A percentile compares a stretch with the other conserved stretches of the same genome.
Conservation (phyloP, 2,797 vertebrate species). For the Cirrhinus mrigala region DNA sequence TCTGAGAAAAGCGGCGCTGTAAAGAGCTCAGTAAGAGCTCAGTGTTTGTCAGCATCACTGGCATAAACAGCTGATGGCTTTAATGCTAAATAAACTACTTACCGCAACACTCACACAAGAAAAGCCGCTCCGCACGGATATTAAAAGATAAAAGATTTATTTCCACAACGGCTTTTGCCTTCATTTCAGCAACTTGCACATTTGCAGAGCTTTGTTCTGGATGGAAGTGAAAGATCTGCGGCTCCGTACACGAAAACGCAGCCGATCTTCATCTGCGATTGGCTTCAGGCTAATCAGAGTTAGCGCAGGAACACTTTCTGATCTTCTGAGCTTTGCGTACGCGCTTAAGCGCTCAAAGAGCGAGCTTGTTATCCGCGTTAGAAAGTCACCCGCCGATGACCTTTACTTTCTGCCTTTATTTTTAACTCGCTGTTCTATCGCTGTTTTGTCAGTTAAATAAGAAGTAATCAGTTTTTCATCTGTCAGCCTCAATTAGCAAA, state of each 20-base stretch:
- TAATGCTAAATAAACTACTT: neutral
- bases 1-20: neutral
- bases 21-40: neutral
- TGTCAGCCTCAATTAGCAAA: neutral
- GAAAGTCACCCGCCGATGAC: slow-evolving; percentile 11
- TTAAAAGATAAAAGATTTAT: slow-evolving; percentile 5
- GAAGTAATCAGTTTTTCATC: too few relatives aligned
- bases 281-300: slow-evolving; percentile 67
- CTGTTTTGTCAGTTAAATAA: neutral
- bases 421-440: neutral
- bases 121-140: neutral
- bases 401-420: neutral
- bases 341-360: slow-evolving; percentile 75
- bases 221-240: slow-evolving; percentile 63
- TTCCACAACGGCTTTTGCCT: neutral
- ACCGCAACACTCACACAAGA: neutral
- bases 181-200: neutral
- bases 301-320: slow-evolving; percentile 67
- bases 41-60: neutral
- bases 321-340: slow-evolving; percentile 67
- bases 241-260: slow-evolving; percentile 59
- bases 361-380: slow-evolving; percentile 73
- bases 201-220: slow-evolving; percentile 48
- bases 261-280: slow-evolving; percentile 59
- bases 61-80: neutral